Conservation (phyloP, 2,113 vertebrate species). For the Oxyruncus cristatus region DNA sequence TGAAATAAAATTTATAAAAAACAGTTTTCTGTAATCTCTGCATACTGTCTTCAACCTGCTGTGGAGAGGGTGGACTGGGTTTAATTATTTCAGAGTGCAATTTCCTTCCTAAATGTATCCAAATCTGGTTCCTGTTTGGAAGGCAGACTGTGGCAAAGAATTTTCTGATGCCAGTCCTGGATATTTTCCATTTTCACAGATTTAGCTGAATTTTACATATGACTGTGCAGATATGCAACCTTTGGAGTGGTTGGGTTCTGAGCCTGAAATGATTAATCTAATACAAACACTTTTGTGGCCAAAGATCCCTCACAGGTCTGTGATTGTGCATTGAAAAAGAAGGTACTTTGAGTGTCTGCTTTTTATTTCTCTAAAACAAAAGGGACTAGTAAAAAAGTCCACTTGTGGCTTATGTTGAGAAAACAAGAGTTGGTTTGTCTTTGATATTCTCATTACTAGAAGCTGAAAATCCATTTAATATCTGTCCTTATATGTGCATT, state of each 20-base stretch:
- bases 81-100: neutral
- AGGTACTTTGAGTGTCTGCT: neutral
- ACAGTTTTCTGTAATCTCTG: neutral
- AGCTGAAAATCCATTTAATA: neutral
- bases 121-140: neutral
- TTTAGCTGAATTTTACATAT: neutral
- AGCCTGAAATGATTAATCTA: neutral
- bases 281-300: neutral
- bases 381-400: neutral
- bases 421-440: neutral
- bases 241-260: neutral
- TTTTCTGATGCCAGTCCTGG: neutral
- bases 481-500: neutral
- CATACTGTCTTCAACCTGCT: neutral
- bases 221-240: neutral
- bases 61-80: neutral
- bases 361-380: neutral
- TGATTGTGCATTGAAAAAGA: neutral
- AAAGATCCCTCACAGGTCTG: neutral
- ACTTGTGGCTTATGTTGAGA: neutral
- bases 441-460: neutral
- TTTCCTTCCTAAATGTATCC: conserved; percentile 6
- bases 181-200: neutral
- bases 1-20: neutral
- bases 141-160: neutral